A percentile compares a stretch with the other conserved stretches of the same genome.
These are phyloP conservation scores for Rhinolophus ferrumequinum DNA, from an alignment of 2,113 vertebrate species.

Conservation along the genomic window DNA sequence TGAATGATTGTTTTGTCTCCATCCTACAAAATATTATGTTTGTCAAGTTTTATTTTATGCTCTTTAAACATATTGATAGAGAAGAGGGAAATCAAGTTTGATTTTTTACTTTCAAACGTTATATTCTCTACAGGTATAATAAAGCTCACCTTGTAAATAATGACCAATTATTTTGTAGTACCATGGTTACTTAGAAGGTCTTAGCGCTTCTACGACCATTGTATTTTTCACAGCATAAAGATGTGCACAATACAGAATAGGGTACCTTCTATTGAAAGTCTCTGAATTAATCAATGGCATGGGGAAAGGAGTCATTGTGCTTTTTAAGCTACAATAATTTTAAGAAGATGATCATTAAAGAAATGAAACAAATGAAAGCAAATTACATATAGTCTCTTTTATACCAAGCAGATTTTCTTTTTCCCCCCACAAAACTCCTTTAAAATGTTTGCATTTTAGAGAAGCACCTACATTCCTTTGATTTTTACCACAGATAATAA, in stretches of 20 bases:
- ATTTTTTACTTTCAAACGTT: neutral
- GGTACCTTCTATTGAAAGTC: neutral
- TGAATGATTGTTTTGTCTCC: neutral
- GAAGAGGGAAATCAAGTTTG: neutral
- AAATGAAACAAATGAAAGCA: slow-evolving; percentile 44
- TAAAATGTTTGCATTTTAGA: slow-evolving; percentile 20
- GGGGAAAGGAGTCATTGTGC: neutral
- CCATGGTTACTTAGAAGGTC: neutral
- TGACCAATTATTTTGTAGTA: neutral
- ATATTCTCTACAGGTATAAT: neutral
- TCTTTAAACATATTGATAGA: slow-evolving; percentile 15
- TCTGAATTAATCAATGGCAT: neutral
- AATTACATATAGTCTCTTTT: neutral
- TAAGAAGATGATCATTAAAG: neutral
- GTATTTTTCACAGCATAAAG: neutral
- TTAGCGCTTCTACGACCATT: neutral
- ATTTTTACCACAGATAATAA: neutral
- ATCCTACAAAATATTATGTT: neutral
- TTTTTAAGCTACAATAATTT: slow-evolving; percentile 25
- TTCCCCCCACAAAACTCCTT: neutral
- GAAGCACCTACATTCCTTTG: neutral
- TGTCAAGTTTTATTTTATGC: slow-evolving; percentile 5
- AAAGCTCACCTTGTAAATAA: neutral
- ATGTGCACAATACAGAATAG: neutral
- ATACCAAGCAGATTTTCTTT: neutral